Base-by-base conservation (phyloP, 2,113 vertebrate genomes). In the Sapajus apella region DNA sequence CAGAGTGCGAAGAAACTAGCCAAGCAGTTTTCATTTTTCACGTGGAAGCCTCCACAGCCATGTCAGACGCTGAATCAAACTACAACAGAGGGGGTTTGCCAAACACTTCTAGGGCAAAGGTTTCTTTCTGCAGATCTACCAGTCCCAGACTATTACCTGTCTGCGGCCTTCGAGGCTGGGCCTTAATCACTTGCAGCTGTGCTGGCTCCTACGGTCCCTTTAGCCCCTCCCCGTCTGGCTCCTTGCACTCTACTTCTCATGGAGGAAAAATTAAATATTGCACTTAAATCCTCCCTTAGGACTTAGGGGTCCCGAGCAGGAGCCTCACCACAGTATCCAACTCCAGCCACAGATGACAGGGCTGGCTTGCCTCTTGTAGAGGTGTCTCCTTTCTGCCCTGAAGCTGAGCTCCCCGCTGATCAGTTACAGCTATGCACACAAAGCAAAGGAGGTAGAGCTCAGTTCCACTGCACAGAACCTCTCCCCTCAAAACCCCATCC, bases 111-210 rank as follows among this genome's bases (percentile, higher is more conserved):
- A 52, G 97, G 96, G 96, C 97, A 96, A 92, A 97, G 96, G 96
- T 95, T 95, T 89, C 95, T 56, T 77, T 96, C 79, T 89, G 92
- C 68, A 75, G 97, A 66, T 68, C 79, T 52, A 23, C 61, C 43
- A 21, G 32, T 40, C 94, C 95, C 79, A 86, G 89, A 70, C 87
- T 47, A 35, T 96, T 95, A 98, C 98, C 98, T 98, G 98, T 96
- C 95, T 97, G 90, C 87, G 81, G 97, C 94, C 96, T 93, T 30
- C 50, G 0, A 77, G 97, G 73, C 92, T 47, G 66, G 40, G 50
- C 8, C 84, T 37, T 98, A 97, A 98, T 98, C 92, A 70, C 82
- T 97, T 90, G 80, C 98, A 98, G 97, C 93, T 96, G 97, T 21
- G 25, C 2, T 88, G 97, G 97, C 95, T 97, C 93, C 79, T 10